Evolutionary conservation across 37 sponge, comb jelly and placozoan species (phyloP).

Genomic region (Ephydatia muelleri): DNA sequence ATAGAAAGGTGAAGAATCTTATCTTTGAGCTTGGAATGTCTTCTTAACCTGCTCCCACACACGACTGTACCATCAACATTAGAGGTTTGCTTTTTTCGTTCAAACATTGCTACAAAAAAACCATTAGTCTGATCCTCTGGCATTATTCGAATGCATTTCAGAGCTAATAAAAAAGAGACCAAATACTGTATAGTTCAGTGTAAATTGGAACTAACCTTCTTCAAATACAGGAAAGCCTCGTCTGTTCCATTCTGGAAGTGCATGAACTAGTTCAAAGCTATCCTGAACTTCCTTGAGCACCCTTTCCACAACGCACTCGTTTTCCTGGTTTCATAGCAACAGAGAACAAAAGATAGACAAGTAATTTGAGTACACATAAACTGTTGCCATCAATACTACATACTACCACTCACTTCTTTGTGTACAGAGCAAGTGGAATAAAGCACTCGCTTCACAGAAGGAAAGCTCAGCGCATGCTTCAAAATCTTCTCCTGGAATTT

Average conservation of each 20-base stretch:
- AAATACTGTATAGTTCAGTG: neutral
- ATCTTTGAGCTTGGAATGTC: neutral
- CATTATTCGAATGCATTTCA: constrained; percentile 51
- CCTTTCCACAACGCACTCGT: constrained; percentile 83
- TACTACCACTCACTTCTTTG: constrained; percentile 77
- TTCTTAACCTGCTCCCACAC: neutral
- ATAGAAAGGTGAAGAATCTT: too few relatives aligned
- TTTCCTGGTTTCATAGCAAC: constrained; percentile 57
- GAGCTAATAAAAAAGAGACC: constrained; percentile 17
- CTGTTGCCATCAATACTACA: neutral
- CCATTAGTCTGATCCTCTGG: constrained; percentile 79
- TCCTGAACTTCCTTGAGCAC: constrained; percentile 43
- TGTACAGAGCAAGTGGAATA: constrained; percentile 98
- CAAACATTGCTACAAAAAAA: constrained; percentile 92
- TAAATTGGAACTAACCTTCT: constrained; percentile 41
- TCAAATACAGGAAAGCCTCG: constrained; percentile 76
- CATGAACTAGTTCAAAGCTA: constrained; percentile 51
- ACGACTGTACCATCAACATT: neutral
- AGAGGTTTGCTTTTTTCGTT: constrained; percentile 26
- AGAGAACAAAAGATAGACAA: neutral
- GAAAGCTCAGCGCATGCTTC: constrained; percentile 89
- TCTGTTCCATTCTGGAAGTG: constrained; percentile 75
- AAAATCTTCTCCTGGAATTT: constrained; percentile 76
- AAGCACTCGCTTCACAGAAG: constrained; percentile 78
- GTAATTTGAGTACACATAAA: neutral